A percentile compares a stretch with the other conserved stretches of the same genome.
Evolutionary conservation across 2,113 vertebrate genomes (phyloP).

Genomic region (Silurus glanis): DNA sequence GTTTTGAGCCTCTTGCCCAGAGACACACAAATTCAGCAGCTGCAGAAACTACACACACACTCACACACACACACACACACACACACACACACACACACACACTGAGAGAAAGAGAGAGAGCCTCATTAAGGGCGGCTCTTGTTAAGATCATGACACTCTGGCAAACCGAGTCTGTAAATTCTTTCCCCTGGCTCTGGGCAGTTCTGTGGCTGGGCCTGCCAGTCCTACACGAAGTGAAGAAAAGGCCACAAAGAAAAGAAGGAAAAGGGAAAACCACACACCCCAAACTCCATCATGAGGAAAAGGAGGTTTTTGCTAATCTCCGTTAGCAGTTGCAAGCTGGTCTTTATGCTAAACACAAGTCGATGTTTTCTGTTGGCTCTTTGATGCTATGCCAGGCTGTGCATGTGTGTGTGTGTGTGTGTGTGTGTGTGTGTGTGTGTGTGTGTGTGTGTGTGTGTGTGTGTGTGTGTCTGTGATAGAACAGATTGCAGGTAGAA

Average conservation of each 20-base stretch:
- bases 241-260: constrained; percentile 11
- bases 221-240: constrained; percentile 35
- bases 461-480: neutral
- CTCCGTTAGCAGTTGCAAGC: constrained; percentile 25
- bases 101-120: constrained; percentile 3
- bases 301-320: constrained; percentile 36
- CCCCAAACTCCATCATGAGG: constrained; percentile 34
- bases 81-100: constrained; percentile 8
- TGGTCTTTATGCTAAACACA: constrained; percentile 12
- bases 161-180: constrained; percentile 51
- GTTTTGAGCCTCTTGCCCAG: constrained; percentile 43
- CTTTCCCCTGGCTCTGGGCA: constrained; percentile 26
- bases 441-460: neutral
- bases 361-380: constrained; percentile 15
- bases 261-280: constrained; percentile 48
- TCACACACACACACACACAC: constrained; percentile 22
- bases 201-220: constrained; percentile 25
- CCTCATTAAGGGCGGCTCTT: constrained; percentile 41
- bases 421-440: constrained; percentile 25
- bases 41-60: constrained; percentile 33
- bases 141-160: constrained; percentile 48
- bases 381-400: constrained; percentile 6
- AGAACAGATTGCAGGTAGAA: constrained; percentile 45
- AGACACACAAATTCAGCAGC: constrained; percentile 24
- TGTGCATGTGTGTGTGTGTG: constrained; percentile 27